phyloP scores from a whole-genome alignment of 2,797 vertebrate species.

The Podarcis siculus region DNA sequence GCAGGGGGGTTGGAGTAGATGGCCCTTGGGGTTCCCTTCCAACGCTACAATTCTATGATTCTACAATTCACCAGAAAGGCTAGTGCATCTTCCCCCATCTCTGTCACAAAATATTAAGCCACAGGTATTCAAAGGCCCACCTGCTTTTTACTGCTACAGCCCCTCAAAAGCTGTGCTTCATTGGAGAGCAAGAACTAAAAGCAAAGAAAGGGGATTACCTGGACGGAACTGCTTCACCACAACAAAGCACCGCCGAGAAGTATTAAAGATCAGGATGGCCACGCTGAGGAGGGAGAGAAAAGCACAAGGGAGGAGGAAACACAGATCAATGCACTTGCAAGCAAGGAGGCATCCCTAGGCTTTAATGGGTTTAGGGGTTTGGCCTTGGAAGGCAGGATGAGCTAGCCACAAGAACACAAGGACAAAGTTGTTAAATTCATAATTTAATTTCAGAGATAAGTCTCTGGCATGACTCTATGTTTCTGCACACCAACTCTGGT shows the following conservation, averaged over 20 bases:
- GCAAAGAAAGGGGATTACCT: constrained; percentile 80
- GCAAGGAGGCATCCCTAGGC: not conserved
- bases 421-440: not conserved
- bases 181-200: constrained; percentile 53
- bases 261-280: constrained; percentile 92
- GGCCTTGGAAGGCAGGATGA: constrained; percentile 15
- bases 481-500: not conserved
- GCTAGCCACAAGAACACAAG: not conserved
- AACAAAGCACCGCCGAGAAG: constrained; percentile 90
- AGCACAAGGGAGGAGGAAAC: not conserved
- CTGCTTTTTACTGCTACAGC: constrained; percentile 65
- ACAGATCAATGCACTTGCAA: constrained; percentile 59
- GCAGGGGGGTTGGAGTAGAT: too few relatives aligned
- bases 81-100: constrained; percentile 35
- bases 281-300: constrained; percentile 78
- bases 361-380: not conserved
- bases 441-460: too few relatives aligned
- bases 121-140: constrained; percentile 47
- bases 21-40: too few relatives aligned
- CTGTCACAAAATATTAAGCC: constrained; percentile 63
- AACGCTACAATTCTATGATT: too few relatives aligned
- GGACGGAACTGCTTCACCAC: constrained; percentile 97
- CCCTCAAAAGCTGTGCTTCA: constrained; percentile 53
- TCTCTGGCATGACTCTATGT: not conserved
- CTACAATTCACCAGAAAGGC: not conserved